Evolutionary conservation across 2,797 vertebrate genomes (phyloP).

Genomic region (Phrynocephalus guinanensis): DNA sequence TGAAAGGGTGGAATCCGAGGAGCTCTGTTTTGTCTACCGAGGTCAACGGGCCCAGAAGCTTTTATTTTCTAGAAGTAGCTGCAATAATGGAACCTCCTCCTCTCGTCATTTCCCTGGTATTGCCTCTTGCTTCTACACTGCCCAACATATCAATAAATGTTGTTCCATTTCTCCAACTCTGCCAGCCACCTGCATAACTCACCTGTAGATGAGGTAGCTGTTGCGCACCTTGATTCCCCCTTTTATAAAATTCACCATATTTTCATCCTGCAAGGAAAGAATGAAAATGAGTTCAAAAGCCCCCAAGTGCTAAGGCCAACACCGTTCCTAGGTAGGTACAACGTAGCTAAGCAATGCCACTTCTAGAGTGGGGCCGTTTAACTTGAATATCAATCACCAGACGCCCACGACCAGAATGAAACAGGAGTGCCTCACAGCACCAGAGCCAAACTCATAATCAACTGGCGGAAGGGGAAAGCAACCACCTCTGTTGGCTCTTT

Average conservation of each 20-base stretch:
- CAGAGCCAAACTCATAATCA: neutral
- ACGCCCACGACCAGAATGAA: neutral
- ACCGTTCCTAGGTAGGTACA: neutral
- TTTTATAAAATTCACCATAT: constrained; percentile 90
- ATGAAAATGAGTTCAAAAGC: neutral
- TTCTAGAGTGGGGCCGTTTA: neutral
- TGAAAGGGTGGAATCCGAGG: neutral
- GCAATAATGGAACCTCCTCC: neutral
- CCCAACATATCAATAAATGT: neutral
- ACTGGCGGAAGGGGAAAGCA: neutral
- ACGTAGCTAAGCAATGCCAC: neutral
- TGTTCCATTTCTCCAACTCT: neutral
- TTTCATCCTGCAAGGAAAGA: constrained; percentile 81
- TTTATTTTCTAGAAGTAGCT: neutral
- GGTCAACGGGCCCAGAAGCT: neutral
- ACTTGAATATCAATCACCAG: neutral
- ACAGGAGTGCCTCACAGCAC: neutral
- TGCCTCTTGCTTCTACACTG: neutral
- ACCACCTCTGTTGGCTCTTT: no score
- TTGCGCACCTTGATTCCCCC: constrained; percentile 89
- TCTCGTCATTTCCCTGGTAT: neutral
- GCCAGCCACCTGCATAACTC: constrained; percentile 56
- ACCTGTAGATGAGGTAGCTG: constrained; percentile 90
- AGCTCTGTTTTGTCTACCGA: neutral
- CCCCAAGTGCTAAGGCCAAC: neutral